Conservation (phyloP, 2,113 vertebrate genomes). For the Charina bottae region DNA sequence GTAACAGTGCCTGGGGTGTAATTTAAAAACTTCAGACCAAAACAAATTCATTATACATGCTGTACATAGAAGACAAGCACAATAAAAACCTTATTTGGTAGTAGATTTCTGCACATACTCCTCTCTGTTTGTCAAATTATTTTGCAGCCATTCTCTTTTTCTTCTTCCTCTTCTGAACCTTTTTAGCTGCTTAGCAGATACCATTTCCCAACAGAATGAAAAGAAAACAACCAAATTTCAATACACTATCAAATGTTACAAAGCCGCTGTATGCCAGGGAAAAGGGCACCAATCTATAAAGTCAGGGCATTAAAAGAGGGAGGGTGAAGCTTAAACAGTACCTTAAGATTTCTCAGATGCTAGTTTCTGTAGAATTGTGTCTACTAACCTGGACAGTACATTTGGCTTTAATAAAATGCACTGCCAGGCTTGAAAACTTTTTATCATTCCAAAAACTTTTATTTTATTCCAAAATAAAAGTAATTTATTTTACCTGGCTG, state of each 20-base stretch:
- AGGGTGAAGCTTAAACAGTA: neutral
- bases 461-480: too few relatives aligned
- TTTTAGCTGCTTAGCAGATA: neutral
- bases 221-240: neutral
- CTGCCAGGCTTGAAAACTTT: slow-evolving; percentile 53
- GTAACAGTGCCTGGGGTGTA: neutral
- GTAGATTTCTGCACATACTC: neutral
- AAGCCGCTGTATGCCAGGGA: neutral
- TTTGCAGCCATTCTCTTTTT: neutral
- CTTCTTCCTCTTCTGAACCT: neutral
- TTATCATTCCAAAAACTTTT: slow-evolving; percentile 10
- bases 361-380: neutral
- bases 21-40: slow-evolving; percentile 11
- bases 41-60: neutral
- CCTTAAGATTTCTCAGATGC: neutral
- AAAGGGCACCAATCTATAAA: neutral
- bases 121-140: neutral
- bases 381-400: slow-evolving; percentile 7
- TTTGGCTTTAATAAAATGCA: slow-evolving; percentile 12
- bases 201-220: neutral
- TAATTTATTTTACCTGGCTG: slow-evolving; percentile 9
- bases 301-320: slow-evolving; percentile 12
- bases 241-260: neutral
- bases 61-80: neutral
- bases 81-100: neutral